A percentile compares a stretch with the other conserved stretches of the same genome.
Conservation (phyloP, 2,113 vertebrate species). For the Toxotes chatareus region DNA sequence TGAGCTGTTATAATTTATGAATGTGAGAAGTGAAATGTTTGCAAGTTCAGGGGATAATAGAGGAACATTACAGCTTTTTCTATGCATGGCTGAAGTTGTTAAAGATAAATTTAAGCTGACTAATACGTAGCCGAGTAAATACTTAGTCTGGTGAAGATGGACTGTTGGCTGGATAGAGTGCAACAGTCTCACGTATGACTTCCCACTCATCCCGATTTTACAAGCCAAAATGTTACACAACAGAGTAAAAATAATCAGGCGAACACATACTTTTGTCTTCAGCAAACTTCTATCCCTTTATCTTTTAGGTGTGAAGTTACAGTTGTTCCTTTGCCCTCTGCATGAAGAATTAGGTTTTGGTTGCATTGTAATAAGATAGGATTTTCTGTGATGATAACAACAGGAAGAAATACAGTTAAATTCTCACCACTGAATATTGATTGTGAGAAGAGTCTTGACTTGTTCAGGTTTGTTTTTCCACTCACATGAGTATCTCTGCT, state of each 20-base stretch:
- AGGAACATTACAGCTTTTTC: conserved; percentile 7
- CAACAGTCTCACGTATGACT: conserved; percentile 29
- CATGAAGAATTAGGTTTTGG: not conserved
- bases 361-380: not conserved
- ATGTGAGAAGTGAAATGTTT: conserved; percentile 33
- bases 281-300: not conserved
- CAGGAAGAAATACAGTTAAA: not conserved
- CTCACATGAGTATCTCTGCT: not conserved
- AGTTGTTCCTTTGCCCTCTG: not conserved
- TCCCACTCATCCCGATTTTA: conserved; percentile 40
- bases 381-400: not conserved
- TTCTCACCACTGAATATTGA: not conserved
- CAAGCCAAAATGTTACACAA: conserved; percentile 54
- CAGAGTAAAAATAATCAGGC: conserved; percentile 31
- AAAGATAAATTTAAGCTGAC: conserved; percentile 10
- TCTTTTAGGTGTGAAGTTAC: not conserved
- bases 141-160: not conserved
- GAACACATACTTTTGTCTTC: conserved; percentile 9
- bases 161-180: conserved; percentile 17
- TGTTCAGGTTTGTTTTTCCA: not conserved
- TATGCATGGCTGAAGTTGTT: conserved; percentile 15
- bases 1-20: conserved; percentile 20
- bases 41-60: conserved; percentile 29
- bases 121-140: not conserved
- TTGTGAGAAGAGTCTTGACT: not conserved